A percentile compares a stretch with the other conserved stretches of the same genome.
Conservation (phyloP, 1,140 invertebrate species). For the Metaphire vulgaris region DNA sequence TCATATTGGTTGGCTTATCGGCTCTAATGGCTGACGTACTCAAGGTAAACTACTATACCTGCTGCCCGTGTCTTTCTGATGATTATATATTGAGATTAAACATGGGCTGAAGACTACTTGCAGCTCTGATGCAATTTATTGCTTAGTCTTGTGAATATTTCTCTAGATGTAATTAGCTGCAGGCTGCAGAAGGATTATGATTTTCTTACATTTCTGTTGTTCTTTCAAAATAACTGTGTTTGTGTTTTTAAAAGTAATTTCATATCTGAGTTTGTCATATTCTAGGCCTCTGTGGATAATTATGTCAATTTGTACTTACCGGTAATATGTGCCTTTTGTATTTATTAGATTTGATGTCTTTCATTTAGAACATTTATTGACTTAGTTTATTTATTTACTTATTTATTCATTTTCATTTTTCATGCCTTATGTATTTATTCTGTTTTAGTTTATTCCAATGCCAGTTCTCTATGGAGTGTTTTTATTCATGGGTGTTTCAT, state of each 20-base stretch:
- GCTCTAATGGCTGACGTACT: not conserved
- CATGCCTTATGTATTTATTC: not conserved
- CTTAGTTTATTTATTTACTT: no score
- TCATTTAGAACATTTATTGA: not conserved
- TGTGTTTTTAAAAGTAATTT: no score
- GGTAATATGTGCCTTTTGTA: not conserved
- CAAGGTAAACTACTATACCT: not conserved
- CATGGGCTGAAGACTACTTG: not conserved
- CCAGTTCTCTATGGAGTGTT: slow-evolving; percentile 50
- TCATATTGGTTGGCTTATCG: not conserved
- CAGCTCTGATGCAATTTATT: not conserved
- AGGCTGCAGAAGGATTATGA: not conserved
- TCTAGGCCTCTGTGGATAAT: no score
- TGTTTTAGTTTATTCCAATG: slow-evolving; percentile 45
- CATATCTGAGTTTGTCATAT: no score
- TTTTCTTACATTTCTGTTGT: not conserved
- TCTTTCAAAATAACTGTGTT: no score
- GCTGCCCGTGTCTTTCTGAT: not conserved
- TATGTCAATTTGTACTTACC: no score
- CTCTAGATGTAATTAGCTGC: not conserved
- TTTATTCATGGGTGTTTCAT: slow-evolving; percentile 48
- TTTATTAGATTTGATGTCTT: not conserved
- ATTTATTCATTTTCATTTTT: not conserved
- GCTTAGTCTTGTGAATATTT: not conserved
- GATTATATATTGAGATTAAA: not conserved